Percentiles rank a stretch among this genome's conserved stretches.
Evolutionary conservation across 2,797 vertebrate genomes (phyloP).

Genomic region (Spinus pinus): DNA sequence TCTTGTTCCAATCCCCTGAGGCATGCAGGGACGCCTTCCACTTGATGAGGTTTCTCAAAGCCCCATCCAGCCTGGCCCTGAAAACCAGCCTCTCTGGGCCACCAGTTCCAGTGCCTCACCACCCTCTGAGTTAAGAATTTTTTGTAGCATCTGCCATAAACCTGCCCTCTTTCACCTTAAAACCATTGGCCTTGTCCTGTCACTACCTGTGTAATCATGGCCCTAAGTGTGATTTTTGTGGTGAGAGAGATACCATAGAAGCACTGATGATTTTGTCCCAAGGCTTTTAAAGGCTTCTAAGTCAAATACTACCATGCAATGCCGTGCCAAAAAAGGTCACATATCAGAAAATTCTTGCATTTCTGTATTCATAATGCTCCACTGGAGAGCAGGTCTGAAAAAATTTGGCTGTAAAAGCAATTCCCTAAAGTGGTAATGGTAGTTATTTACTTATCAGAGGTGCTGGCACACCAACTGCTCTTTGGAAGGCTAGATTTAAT

Average conservation of each 20-base stretch:
- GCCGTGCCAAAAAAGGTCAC: neutral
- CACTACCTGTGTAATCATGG: neutral
- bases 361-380: neutral
- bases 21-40: neutral
- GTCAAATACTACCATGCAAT: neutral
- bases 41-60: neutral
- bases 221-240: neutral
- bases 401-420: neutral
- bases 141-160: accelerated
- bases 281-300: neutral
- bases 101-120: neutral
- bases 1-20: accelerated
- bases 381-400: neutral
- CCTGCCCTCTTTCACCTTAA: neutral
- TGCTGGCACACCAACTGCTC: neutral
- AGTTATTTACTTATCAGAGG: neutral
- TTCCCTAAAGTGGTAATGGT: neutral
- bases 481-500: neutral
- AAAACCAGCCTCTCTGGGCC: neutral
- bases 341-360: neutral
- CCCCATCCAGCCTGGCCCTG: neutral
- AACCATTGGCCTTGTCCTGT: neutral
- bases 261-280: neutral
- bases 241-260: neutral
- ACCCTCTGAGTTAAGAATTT: neutral